phyloP scores from a whole-genome alignment of 2,888 invertebrate genomes.

The Conistra vaccinii region DNA sequence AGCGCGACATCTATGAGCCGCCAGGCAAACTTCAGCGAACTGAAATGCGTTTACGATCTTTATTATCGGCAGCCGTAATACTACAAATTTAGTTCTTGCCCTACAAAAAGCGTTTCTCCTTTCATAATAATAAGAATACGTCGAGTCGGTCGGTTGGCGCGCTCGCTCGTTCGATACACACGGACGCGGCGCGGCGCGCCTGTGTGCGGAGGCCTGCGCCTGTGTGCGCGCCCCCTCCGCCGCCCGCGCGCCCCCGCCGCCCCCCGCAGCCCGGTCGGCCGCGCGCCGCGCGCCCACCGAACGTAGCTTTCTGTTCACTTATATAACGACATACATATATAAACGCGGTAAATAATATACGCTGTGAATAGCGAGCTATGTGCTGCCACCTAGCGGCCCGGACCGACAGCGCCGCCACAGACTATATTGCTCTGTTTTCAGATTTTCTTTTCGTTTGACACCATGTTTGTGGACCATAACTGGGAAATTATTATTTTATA shows the following conservation, averaged over 20 bases:
- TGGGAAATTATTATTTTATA: conserved; percentile 61
- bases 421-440: conserved; percentile 79
- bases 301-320: conserved; percentile 90
- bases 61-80: conserved; percentile 89
- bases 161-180: conserved; percentile 88
- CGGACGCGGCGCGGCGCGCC: conserved; percentile 76
- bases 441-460: conserved; percentile 80
- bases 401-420: conserved; percentile 79
- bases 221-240: conserved; percentile 42
- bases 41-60: conserved; percentile 90
- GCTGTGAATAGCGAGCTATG: conserved; percentile 87
- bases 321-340: conserved; percentile 89
- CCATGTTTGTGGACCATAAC: conserved; percentile 76
- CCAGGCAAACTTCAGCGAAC: conserved; percentile 86
- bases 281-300: conserved; percentile 71
- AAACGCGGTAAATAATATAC: conserved; percentile 89
- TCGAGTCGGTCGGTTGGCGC: conserved; percentile 89
- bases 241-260: conserved; percentile 57
- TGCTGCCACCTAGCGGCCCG: conserved; percentile 89
- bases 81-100: conserved; percentile 91
- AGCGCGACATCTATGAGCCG: conserved; percentile 89
- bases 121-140: conserved; percentile 92
- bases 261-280: conserved; percentile 63
- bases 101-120: conserved; percentile 91
- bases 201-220: conserved; percentile 64